Percentiles rank a stretch among this genome's conserved stretches.
phyloP scores from a whole-genome alignment of 1,140 invertebrate species.

The Vanessa atalanta region DNA sequence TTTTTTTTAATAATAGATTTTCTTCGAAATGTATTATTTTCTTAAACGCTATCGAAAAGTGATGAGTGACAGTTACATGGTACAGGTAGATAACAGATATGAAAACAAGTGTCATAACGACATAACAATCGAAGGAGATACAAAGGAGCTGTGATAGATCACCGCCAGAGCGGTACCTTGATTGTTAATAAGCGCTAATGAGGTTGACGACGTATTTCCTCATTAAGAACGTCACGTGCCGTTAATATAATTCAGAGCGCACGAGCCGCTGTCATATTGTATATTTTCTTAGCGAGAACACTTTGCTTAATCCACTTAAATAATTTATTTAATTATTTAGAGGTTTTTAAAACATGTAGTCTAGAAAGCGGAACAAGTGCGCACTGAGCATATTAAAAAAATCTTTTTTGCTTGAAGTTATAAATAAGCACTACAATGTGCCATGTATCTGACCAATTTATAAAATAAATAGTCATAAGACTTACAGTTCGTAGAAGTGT shows the following conservation, averaged over 20 bases:
- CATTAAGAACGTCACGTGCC: slow-evolving; percentile 37
- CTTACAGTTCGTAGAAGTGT: not conserved
- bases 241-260: slow-evolving; percentile 26
- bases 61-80: no score
- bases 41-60: no score
- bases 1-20: no score
- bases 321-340: not conserved
- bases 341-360: not conserved
- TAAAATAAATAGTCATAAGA: not conserved
- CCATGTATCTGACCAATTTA: not conserved
- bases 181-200: slow-evolving; percentile 45
- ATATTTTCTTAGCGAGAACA: slow-evolving; percentile 14
- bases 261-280: slow-evolving; percentile 16
- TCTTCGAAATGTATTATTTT: no score
- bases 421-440: not conserved
- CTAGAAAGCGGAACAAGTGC: slow-evolving; percentile 6
- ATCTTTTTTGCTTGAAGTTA: not conserved
- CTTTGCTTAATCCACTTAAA: slow-evolving; percentile 8
- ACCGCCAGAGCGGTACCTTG: slow-evolving; percentile 25
- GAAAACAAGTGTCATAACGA: slow-evolving; percentile 4
- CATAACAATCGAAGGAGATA: slow-evolving; percentile 11
- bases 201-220: slow-evolving; percentile 44
- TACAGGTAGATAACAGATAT: not conserved
- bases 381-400: not conserved
- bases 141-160: slow-evolving; percentile 17